A percentile compares a stretch with the other conserved stretches of the same genome.
Evolutionary conservation across 2,113 vertebrate species (phyloP).

Genomic region (Pachypanchax playfairii): DNA sequence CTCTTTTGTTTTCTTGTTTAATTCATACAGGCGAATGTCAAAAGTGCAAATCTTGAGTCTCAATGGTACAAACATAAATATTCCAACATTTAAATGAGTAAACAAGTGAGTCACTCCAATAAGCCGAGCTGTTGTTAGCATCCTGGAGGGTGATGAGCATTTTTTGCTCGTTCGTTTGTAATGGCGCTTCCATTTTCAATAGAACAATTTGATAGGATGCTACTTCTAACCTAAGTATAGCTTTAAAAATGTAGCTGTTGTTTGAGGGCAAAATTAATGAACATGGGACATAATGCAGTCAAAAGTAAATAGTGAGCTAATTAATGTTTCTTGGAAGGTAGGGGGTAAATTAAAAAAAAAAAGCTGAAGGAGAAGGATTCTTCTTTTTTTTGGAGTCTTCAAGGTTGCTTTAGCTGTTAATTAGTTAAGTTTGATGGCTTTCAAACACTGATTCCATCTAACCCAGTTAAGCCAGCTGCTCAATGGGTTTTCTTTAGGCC

Average conservation of each 20-base stretch:
- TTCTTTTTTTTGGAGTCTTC: constrained; percentile 62
- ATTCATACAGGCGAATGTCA: constrained; percentile 36
- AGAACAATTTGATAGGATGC: constrained; percentile 47
- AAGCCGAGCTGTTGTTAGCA: constrained; percentile 25
- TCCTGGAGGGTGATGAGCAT: too few species aligned
- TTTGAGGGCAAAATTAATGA: constrained; percentile 56
- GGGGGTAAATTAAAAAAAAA: constrained; percentile 19
- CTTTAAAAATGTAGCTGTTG: constrained; percentile 53
- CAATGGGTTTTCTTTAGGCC: constrained; percentile 53
- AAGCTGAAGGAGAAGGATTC: constrained; percentile 9
- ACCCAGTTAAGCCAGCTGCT: constrained; percentile 66
- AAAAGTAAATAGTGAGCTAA: constrained; percentile 10
- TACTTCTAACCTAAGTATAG: constrained; percentile 1
- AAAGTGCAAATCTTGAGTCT: constrained; percentile 19
- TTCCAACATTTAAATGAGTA: constrained; percentile 26
- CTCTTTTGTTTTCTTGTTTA: constrained; percentile 10
- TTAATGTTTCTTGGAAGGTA: neutral
- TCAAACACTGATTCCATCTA: constrained; percentile 59
- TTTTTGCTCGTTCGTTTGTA: neutral
- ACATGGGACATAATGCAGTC: constrained; percentile 14
- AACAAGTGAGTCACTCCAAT: constrained; percentile 49
- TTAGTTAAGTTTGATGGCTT: constrained; percentile 69
- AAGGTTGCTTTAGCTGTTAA: constrained; percentile 71
- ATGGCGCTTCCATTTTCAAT: constrained; percentile 35
- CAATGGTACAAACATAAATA: constrained; percentile 17